phyloP scores from a whole-genome alignment of 2,113 vertebrate genomes.

The Toxostoma redivivum region DNA sequence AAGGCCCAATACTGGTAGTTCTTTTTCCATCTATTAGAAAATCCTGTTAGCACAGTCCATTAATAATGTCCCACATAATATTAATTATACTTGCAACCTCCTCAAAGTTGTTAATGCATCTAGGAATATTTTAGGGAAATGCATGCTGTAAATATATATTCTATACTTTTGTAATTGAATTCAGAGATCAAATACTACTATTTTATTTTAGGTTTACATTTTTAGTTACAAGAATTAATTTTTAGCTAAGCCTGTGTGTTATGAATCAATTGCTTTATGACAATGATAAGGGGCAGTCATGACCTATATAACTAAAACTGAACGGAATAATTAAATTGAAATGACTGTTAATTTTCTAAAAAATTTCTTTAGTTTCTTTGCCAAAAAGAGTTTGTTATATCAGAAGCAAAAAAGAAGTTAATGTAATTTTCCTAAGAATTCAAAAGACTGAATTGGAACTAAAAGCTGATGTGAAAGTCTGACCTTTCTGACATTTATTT shows the following conservation, averaged over 20 bases:
- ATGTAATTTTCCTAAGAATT: conserved; percentile 21
- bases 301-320: conserved; percentile 12
- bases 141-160: not conserved
- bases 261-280: not conserved
- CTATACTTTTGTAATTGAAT: not conserved
- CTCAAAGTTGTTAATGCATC: not conserved
- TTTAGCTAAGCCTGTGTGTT: not conserved
- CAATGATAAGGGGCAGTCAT: not conserved
- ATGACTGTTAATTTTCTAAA: not conserved
- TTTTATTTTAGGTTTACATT: not conserved
- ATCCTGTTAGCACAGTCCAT: not conserved
- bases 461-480: not conserved
- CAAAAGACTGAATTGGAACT: not conserved
- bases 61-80: not conserved
- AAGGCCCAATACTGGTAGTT: not conserved
- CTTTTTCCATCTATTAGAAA: not conserved
- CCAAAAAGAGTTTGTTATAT: not conserved
- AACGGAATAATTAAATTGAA: conserved; percentile 12
- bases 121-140: not conserved
- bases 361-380: not conserved
- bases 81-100: not conserved
- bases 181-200: not conserved
- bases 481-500: conserved; percentile 12
- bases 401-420: not conserved
- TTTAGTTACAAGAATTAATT: not conserved